Percentiles rank a stretch among this genome's conserved stretches.
Evolutionary conservation across 2,888 invertebrate species (phyloP).

Genomic region (Melipona beecheii): DNA sequence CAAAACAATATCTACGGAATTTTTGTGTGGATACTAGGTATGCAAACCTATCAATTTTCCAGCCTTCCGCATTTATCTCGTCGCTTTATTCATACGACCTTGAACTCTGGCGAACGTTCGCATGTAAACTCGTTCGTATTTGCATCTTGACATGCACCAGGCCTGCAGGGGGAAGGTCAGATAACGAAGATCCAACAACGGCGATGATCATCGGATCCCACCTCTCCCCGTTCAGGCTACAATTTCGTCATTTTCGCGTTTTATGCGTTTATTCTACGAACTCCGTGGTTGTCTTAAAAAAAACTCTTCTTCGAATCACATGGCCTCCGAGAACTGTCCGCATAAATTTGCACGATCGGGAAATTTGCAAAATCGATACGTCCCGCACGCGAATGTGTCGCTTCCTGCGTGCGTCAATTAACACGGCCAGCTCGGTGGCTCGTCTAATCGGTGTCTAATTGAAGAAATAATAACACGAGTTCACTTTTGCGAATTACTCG

Average conservation of each 20-base stretch:
- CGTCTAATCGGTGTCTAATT: slow-evolving; percentile 17
- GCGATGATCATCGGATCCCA: slow-evolving; percentile 15
- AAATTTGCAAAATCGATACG: background rate
- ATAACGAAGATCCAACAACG: slow-evolving; percentile 40
- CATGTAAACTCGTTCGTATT: slow-evolving; percentile 61
- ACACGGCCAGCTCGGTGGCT: background rate
- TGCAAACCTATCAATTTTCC: slow-evolving; percentile 32
- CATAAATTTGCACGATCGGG: slow-evolving; percentile 30
- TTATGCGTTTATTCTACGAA: background rate
- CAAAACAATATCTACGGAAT: slow-evolving; percentile 6
- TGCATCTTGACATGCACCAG: slow-evolving; percentile 49
- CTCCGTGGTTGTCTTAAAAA: background rate
- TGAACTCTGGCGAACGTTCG: slow-evolving; percentile 63
- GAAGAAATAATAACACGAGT: slow-evolving; percentile 14
- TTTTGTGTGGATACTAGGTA: slow-evolving; percentile 26
- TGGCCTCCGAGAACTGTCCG: slow-evolving; percentile 1
- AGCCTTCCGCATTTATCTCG: slow-evolving; percentile 55
- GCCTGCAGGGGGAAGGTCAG: slow-evolving; percentile 45
- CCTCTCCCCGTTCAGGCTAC: background rate
- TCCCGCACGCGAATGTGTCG: background rate
- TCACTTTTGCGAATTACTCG: slow-evolving; percentile 5
- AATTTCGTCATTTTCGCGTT: slow-evolving; percentile 37
- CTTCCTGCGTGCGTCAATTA: slow-evolving; percentile 12
- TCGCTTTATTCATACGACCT: slow-evolving; percentile 61
- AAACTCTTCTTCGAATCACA: slow-evolving; percentile 15